Conservation (phyloP, 2,888 invertebrate species). For the Rhamphomyia laevipes region DNA sequence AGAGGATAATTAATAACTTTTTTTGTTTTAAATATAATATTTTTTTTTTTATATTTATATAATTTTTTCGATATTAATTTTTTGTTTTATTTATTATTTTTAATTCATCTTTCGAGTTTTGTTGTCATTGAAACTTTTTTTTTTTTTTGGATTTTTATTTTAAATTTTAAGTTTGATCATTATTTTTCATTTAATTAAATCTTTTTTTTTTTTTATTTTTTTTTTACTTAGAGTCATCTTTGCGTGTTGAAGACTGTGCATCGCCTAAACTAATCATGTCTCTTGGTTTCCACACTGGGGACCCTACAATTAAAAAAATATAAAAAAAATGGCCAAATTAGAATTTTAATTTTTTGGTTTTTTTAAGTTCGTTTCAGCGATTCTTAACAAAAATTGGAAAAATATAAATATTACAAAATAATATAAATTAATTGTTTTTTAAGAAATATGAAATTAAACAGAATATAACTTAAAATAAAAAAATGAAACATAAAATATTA, state of each 20-base stretch:
- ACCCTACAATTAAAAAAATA: slow-evolving; percentile 66
- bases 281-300: slow-evolving; percentile 98
- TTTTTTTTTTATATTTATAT: neutral
- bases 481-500: too few relatives aligned
- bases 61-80: neutral
- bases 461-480: slow-evolving; percentile 7
- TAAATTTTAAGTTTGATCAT: neutral
- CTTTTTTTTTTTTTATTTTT: slow-evolving; percentile 9
- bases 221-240: slow-evolving; percentile 36
- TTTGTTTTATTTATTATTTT: slow-evolving; percentile 1
- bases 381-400: too few relatives aligned
- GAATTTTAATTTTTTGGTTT: slow-evolving; percentile 17
- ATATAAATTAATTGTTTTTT: too few relatives aligned
- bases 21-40: neutral
- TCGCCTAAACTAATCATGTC: slow-evolving; percentile 58
- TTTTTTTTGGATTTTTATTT: neutral
- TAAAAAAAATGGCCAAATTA: slow-evolving; percentile 31
- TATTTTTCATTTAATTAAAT: slow-evolving; percentile 11
- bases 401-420: too few relatives aligned
- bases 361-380: slow-evolving; percentile 1
- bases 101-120: slow-evolving; percentile 7
- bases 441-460: too few relatives aligned
- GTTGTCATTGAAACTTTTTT: neutral
- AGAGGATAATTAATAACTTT: neutral
- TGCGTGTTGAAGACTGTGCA: slow-evolving; percentile 41